Conservation (phyloP, 2,888 invertebrate species). For the Hofmannophila pseudospretella region DNA sequence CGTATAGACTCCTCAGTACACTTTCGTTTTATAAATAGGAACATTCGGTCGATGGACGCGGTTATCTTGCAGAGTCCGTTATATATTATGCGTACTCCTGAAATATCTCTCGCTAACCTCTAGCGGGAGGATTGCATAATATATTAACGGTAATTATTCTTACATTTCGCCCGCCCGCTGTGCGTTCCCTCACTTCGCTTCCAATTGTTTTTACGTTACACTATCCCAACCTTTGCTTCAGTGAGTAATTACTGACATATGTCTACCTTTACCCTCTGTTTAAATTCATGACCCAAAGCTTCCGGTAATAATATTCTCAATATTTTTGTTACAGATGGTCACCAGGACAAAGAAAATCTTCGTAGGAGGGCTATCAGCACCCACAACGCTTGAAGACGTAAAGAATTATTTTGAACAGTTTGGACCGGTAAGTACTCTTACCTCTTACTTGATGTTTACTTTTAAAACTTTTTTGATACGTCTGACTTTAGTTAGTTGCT, state of each 20-base stretch:
- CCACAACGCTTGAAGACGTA: constrained; percentile 99
- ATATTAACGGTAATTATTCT: constrained; percentile 65
- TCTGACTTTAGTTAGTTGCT: too few species aligned
- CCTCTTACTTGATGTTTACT: neutral
- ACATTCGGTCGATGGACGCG: constrained; percentile 20
- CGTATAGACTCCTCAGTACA: too few species aligned
- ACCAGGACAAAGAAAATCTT: constrained; percentile 99
- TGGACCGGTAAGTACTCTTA: constrained; percentile 98
- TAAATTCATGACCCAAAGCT: neutral
- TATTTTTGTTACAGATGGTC: constrained; percentile 92
- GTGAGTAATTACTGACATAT: constrained; percentile 12
- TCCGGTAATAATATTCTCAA: constrained; percentile 5
- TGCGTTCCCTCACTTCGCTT: constrained; percentile 28
- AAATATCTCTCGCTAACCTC: constrained; percentile 43
- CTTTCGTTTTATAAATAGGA: constrained; percentile 21
- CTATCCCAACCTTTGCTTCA: constrained; percentile 15
- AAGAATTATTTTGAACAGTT: constrained; percentile 99
- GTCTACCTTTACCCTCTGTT: neutral
- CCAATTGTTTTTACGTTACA: constrained; percentile 47
- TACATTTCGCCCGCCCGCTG: constrained; percentile 40
- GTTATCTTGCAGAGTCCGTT: constrained; percentile 21
- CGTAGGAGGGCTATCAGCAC: constrained; percentile 99
- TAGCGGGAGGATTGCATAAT: constrained; percentile 56
- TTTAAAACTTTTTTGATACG: neutral
- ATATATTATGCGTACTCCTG: constrained; percentile 46